phyloP scores from a whole-genome alignment of 2,888 invertebrate species.

The Acronicta psi region DNA sequence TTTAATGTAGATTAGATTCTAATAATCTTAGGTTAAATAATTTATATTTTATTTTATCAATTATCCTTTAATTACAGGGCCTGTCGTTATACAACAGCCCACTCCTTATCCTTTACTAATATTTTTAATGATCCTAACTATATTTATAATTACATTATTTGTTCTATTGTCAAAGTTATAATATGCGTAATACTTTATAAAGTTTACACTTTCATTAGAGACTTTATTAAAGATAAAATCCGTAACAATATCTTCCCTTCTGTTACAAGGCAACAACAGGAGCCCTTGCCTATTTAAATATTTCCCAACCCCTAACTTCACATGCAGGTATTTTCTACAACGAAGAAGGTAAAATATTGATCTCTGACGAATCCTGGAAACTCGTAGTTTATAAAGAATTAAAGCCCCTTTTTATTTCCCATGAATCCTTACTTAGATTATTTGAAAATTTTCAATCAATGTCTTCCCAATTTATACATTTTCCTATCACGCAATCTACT shows the following conservation, averaged over 20 bases:
- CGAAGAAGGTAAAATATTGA: neutral
- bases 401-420: neutral
- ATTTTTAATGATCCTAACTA: neutral
- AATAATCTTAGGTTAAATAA: slow-evolving; percentile 19
- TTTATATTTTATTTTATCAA: neutral
- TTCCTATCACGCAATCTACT: neutral
- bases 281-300: slow-evolving; percentile 1
- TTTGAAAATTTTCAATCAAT: neutral
- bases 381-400: neutral
- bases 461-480: neutral
- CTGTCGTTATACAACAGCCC: slow-evolving; percentile 1
- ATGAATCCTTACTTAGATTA: neutral
- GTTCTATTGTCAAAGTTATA: neutral
- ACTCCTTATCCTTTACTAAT: neutral
- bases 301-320: neutral
- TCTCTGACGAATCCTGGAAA: slow-evolving; percentile 4
- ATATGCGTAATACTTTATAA: neutral
- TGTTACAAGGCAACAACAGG: slow-evolving; percentile 3
- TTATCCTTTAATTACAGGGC: slow-evolving; percentile 1
- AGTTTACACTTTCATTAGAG: neutral
- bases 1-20: neutral
- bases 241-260: slow-evolving; percentile 1
- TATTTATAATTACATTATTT: neutral
- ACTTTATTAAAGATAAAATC: neutral
- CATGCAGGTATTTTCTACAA: neutral